Percentiles rank a stretch among this genome's conserved stretches.
These are phyloP conservation scores for Scolopax mira DNA, from an alignment of 2,113 vertebrate genomes.

Conservation along the genomic window DNA sequence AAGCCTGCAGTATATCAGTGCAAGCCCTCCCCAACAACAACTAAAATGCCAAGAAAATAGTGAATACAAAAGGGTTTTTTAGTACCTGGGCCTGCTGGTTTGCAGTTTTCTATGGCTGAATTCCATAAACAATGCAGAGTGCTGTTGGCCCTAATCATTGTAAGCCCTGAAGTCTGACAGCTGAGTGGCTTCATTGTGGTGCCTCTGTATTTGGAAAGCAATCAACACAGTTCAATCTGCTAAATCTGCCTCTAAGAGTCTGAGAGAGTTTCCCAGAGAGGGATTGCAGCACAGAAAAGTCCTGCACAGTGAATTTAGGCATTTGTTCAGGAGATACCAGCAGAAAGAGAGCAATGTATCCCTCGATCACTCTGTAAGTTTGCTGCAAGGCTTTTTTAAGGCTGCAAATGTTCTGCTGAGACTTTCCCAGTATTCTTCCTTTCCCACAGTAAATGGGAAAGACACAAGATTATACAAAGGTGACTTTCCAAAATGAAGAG, in stretches of 20 bases:
- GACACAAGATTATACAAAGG: not conserved
- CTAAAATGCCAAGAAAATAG: not conserved
- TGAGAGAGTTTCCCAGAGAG: not conserved
- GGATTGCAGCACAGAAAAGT: not conserved
- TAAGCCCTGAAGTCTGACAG: not conserved
- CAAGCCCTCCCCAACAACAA: not conserved
- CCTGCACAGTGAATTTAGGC: not conserved
- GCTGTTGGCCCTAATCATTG: not conserved
- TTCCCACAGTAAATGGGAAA: not conserved
- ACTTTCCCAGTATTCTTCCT: not conserved
- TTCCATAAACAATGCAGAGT: not conserved
- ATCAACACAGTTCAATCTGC: not conserved
- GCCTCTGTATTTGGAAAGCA: not conserved
- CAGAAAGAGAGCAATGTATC: not conserved
- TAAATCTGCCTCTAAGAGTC: not conserved
- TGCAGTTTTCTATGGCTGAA: not conserved
- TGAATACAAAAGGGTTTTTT: not conserved
- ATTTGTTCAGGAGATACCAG: not conserved
- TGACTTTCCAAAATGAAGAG: not conserved
- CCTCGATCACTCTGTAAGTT: not conserved
- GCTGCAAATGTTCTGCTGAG: not conserved
- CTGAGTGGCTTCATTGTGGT: not conserved
- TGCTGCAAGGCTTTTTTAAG: not conserved
- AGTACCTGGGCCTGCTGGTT: not conserved
- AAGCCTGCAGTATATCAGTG: not conserved